These are phyloP conservation scores for Burhinus oedicnemus DNA, from an alignment of 2,113 vertebrate species.

Conservation along the genomic window DNA sequence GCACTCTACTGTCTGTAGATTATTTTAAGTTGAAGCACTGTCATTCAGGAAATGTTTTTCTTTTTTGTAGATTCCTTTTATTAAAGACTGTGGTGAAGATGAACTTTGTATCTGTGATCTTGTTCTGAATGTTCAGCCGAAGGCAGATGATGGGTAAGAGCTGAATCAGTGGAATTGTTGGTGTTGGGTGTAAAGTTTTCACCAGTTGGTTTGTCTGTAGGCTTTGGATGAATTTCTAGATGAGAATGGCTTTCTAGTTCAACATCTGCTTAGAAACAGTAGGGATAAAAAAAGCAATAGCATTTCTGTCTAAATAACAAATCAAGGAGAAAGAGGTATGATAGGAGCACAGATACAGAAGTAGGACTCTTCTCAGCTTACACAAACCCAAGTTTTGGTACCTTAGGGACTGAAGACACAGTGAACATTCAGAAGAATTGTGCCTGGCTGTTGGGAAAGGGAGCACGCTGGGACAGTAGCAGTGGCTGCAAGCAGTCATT, in stretches of 20 bases:
- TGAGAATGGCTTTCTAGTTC: background rate
- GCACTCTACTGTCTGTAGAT: background rate
- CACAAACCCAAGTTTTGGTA: background rate
- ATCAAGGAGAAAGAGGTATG: background rate
- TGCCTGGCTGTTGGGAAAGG: background rate
- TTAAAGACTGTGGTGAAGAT: slow-evolving; percentile 91
- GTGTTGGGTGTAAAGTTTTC: background rate
- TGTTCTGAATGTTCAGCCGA: slow-evolving; percentile 78
- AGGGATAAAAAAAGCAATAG: background rate
- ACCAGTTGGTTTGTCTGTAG: background rate
- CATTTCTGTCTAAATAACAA: background rate
- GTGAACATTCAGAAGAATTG: background rate
- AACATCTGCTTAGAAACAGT: background rate
- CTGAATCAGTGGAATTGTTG: background rate
- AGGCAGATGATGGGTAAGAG: slow-evolving; percentile 73
- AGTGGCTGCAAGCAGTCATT: background rate
- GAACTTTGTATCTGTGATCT: slow-evolving; percentile 87
- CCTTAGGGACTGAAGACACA: background rate
- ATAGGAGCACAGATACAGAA: background rate
- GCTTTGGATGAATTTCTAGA: background rate
- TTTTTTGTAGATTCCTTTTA: slow-evolving; percentile 84
- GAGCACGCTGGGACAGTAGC: background rate
- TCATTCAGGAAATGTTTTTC: background rate
- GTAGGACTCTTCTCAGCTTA: background rate
- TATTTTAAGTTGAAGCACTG: background rate